These are phyloP conservation scores for Drosophila barbarae DNA, from an alignment of 2,888 invertebrate species.

Conservation along the genomic window DNA sequence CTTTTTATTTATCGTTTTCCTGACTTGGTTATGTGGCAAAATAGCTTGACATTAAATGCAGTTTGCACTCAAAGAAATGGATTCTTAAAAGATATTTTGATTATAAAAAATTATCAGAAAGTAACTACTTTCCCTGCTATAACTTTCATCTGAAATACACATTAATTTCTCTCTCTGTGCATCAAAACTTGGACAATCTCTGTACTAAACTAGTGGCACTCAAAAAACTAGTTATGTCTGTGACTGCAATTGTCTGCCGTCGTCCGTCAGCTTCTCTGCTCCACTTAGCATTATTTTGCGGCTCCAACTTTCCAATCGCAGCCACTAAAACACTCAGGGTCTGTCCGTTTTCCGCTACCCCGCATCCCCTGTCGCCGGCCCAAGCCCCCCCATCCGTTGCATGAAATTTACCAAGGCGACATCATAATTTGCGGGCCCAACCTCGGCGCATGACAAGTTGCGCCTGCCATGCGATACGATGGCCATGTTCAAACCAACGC, in stretches of 20 bases:
- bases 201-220: not conserved
- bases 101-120: not conserved
- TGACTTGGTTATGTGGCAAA: conserved; percentile 11
- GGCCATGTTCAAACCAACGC: conserved; percentile 35
- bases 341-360: conserved; percentile 2
- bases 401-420: conserved; percentile 29
- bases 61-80: not conserved
- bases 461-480: conserved; percentile 37
- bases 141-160: not conserved
- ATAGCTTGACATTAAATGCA: not conserved
- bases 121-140: not conserved
- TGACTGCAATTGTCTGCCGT: conserved; percentile 25
- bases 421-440: conserved; percentile 50
- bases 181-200: conserved; percentile 17
- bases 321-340: conserved; percentile 35
- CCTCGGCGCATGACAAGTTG: conserved; percentile 36
- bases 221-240: conserved; percentile 30
- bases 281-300: conserved; percentile 25
- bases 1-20: not conserved
- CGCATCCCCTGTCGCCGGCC: not conserved
- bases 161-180: not conserved
- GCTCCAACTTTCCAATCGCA: conserved; percentile 46
- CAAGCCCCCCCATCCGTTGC: not conserved
- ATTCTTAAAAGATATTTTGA: not conserved
- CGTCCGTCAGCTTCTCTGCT: conserved; percentile 32